Percentiles rank a stretch among this genome's conserved stretches.
Evolutionary conservation across 2,888 invertebrate genomes (phyloP).

Genomic region (Tinea pellionella): DNA sequence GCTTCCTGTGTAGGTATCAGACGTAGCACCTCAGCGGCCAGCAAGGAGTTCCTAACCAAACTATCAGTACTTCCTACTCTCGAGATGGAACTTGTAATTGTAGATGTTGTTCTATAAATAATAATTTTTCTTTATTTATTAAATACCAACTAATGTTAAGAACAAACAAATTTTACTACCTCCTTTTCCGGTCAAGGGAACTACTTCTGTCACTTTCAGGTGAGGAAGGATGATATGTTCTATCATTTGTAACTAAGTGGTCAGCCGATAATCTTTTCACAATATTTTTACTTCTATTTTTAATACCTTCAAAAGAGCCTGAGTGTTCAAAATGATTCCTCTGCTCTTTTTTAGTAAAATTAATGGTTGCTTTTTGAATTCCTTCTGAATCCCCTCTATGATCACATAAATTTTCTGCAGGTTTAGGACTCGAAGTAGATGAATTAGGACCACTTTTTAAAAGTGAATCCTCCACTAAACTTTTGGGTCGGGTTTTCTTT

Average conservation of each 20-base stretch:
- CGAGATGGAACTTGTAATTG: conserved; percentile 49
- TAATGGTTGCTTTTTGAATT: conserved; percentile 51
- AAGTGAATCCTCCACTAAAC: conserved; percentile 42
- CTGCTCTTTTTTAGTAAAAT: conserved; percentile 47
- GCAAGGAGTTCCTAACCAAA: conserved; percentile 77
- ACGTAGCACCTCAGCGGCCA: conserved; percentile 83
- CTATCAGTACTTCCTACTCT: conserved; percentile 72
- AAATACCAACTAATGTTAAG: not conserved
- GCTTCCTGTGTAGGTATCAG: conserved; percentile 86
- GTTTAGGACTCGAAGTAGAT: conserved; percentile 46
- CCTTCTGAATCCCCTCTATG: conserved; percentile 40
- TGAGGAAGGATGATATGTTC: conserved; percentile 50
- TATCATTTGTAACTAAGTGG: conserved; percentile 58
- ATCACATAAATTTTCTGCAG: conserved; percentile 33
- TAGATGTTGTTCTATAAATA: conserved; percentile 43
- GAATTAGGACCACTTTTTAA: conserved; percentile 35
- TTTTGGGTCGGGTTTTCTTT: conserved; percentile 53
- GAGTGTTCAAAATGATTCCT: conserved; percentile 58
- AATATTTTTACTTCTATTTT: conserved; percentile 55
- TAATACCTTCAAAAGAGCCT: conserved; percentile 59
- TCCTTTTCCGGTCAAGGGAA: conserved; percentile 56
- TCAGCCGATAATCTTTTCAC: conserved; percentile 61
- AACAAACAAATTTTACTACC: conserved; percentile 27
- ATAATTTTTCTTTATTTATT: not conserved
- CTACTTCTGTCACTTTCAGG: conserved; percentile 62